A percentile compares a stretch with the other conserved stretches of the same genome.
These are phyloP conservation scores for Panagrolaimus sp. DNA, from an alignment of 1,140 invertebrate species.

Conservation along the genomic window DNA sequence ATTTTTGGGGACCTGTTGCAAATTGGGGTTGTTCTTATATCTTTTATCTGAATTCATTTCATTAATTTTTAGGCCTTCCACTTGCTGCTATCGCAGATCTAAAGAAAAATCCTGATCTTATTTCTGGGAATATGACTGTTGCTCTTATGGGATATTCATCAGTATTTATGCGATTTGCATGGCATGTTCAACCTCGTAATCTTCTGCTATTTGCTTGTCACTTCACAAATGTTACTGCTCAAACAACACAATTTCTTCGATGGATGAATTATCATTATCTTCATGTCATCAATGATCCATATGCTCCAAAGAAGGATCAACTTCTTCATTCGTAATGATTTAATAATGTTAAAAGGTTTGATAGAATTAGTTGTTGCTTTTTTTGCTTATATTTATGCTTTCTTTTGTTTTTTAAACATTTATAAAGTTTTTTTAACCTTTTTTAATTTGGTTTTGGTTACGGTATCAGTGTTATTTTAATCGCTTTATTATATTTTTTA, in stretches of 20 bases:
- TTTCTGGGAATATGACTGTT: conserved; percentile 95
- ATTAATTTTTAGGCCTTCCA: conserved; percentile 96
- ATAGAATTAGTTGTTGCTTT: no score
- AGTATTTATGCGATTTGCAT: conserved; percentile 49
- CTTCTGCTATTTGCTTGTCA: conserved; percentile 90
- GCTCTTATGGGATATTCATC: not conserved
- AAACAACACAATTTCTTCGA: conserved; percentile 67
- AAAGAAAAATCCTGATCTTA: conserved; percentile 82
- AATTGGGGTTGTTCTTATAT: conserved; percentile 16
- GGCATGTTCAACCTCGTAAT: conserved; percentile 85
- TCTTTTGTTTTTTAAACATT: no score
- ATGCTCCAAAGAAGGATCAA: conserved; percentile 33
- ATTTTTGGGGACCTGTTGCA: conserved; percentile 82
- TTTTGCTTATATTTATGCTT: no score
- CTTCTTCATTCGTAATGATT: not conserved
- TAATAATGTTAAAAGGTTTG: no score
- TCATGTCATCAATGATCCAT: conserved; percentile 50
- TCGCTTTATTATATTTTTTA: no score
- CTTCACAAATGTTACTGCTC: conserved; percentile 84
- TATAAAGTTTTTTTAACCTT: no score
- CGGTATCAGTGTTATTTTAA: no score
- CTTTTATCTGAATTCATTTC: conserved; percentile 47
- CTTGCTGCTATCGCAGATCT: conserved; percentile 88
- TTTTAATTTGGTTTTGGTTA: no score
- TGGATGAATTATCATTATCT: conserved; percentile 53